Evolutionary conservation across 2,113 vertebrate genomes (phyloP).

Genomic region (Pyrgilauda ruficollis): DNA sequence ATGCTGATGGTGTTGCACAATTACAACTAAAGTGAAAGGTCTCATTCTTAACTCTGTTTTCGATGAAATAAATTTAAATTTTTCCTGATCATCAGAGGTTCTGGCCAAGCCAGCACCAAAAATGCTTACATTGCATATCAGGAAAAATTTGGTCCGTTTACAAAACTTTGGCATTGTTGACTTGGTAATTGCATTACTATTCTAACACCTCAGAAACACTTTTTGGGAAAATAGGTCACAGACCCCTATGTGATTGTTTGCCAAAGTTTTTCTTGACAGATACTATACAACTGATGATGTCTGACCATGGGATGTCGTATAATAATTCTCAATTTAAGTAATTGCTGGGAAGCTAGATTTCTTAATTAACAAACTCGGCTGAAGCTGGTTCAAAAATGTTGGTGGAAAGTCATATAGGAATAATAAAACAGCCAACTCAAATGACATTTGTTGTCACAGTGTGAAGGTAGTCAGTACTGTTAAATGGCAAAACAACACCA

Average conservation of each 20-base stretch:
- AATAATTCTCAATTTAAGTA: not conserved
- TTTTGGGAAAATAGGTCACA: not conserved
- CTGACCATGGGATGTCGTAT: not conserved
- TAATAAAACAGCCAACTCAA: not conserved
- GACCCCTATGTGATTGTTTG: fast-evolving
- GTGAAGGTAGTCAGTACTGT: not conserved
- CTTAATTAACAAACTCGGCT: not conserved
- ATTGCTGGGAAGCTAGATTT: not conserved
- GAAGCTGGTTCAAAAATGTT: not conserved
- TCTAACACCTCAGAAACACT: not conserved
- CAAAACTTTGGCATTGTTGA: not conserved
- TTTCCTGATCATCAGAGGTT: not conserved
- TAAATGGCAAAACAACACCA: not conserved
- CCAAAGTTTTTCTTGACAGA: not conserved
- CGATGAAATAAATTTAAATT: not conserved
- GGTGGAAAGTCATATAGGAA: not conserved
- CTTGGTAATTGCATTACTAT: not conserved
- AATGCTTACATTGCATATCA: not conserved
- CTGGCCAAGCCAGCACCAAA: not conserved
- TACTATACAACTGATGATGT: not conserved
- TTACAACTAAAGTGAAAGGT: not conserved
- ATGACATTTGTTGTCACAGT: not conserved
- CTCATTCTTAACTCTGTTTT: not conserved
- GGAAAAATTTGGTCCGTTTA: not conserved
- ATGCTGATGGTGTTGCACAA: not conserved